Percentiles rank a stretch among this genome's conserved stretches.
phyloP scores from a whole-genome alignment of 1,140 invertebrate genomes.

The Hyles euphorbiae region DNA sequence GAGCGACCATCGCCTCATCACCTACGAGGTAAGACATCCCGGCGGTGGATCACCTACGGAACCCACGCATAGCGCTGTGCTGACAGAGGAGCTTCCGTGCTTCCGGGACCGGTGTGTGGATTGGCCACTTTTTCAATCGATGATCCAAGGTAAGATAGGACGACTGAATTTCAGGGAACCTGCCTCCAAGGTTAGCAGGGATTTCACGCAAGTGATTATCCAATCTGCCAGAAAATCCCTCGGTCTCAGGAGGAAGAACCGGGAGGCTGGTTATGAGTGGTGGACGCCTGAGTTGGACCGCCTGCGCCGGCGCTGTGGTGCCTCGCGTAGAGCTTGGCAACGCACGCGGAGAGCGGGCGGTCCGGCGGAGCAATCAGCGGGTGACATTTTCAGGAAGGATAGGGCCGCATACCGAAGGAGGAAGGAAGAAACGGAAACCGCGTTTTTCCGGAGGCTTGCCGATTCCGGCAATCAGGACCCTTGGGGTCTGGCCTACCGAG shows the following conservation, averaged over 20 bases:
- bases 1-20: constrained; percentile 31
- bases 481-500: constrained; percentile 29
- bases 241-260: too few species aligned
- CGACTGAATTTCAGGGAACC: too few species aligned
- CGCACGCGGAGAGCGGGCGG: constrained; percentile 10
- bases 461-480: constrained; percentile 32
- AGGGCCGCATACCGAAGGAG: constrained; percentile 15
- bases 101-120: too few species aligned
- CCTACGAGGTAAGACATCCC: not conserved
- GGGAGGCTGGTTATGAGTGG: too few species aligned
- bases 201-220: constrained; percentile 9
- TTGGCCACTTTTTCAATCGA: constrained; percentile 8
- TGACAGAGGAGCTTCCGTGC: not conserved
- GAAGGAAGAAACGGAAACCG: constrained; percentile 25
- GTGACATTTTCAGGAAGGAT: constrained; percentile 1
- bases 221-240: too few species aligned
- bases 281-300: constrained; percentile 25
- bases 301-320: constrained; percentile 9
- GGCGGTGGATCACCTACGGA: too few species aligned
- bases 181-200: not conserved
- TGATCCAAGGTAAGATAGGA: constrained; percentile 14
- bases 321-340: constrained; percentile 24
- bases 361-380: constrained; percentile 1
- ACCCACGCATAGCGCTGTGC: too few species aligned
- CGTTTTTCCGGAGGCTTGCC: constrained; percentile 14